Percentiles rank a stretch among this genome's conserved stretches.
Conservation (phyloP, 2,888 invertebrate genomes). For the Theristus sp. region DNA sequence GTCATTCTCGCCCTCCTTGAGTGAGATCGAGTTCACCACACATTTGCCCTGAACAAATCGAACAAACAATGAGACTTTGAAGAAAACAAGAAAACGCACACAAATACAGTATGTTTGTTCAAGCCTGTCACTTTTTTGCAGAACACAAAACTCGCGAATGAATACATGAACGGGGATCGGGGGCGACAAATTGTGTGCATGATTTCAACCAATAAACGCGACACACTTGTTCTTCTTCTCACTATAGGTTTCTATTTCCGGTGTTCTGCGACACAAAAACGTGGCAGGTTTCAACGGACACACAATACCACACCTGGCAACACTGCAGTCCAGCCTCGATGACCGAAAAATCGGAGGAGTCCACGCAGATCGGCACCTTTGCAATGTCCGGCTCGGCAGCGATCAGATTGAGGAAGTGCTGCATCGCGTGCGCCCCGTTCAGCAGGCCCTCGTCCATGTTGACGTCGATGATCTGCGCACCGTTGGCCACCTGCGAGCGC, state of each 20-base stretch:
- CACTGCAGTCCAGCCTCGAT: constrained; percentile 41
- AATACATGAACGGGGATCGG: too few species aligned
- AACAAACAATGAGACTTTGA: neutral
- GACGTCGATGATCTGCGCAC: constrained; percentile 42
- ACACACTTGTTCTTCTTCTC: too few species aligned
- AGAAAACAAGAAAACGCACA: neutral
- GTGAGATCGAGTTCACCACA: constrained; percentile 42
- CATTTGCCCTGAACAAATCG: constrained; percentile 36
- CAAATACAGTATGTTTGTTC: too few species aligned
- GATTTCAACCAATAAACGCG: too few species aligned
- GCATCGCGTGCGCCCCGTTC: constrained; percentile 39
- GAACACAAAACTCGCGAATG: too few species aligned
- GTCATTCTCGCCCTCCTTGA: constrained; percentile 42
- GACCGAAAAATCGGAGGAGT: constrained; percentile 42
- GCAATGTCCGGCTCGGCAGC: constrained; percentile 41
- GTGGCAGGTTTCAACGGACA: too few species aligned
- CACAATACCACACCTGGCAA: constrained; percentile 28
- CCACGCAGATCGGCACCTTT: constrained; percentile 41
- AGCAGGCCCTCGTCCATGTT: constrained; percentile 43
- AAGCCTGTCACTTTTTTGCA: too few species aligned
- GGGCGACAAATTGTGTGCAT: too few species aligned
- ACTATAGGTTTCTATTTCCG: too few species aligned
- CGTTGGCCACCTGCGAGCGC: constrained; percentile 40
- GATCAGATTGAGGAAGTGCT: constrained; percentile 40
- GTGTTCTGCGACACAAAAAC: too few species aligned